These are phyloP conservation scores for Ambastaia sidthimunki DNA, from an alignment of 2,797 vertebrate species.

Conservation along the genomic window DNA sequence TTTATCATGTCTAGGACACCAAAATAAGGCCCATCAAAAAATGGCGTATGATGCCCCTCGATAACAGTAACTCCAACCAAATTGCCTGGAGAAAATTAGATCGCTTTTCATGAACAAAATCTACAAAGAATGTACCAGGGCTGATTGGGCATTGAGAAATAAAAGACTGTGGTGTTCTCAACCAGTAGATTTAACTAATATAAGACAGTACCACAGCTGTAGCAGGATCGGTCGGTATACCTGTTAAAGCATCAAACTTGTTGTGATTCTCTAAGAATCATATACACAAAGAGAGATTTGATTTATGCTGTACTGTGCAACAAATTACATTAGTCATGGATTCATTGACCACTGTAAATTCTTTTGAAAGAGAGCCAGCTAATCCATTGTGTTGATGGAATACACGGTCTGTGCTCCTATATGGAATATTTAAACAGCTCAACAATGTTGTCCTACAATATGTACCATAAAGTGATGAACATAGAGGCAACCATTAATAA, in stretches of 20 bases:
- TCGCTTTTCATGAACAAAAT: too few species aligned
- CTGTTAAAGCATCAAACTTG: not conserved
- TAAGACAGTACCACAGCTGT: not conserved
- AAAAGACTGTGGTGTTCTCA: not conserved
- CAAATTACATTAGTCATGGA: conserved; percentile 6
- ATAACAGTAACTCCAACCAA: too few species aligned
- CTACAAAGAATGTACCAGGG: too few species aligned
- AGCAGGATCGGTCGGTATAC: not conserved
- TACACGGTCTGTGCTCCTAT: not conserved
- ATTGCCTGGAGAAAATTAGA: too few species aligned
- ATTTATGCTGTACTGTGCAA: conserved; percentile 4
- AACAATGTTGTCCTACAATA: not conserved
- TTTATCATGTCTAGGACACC: too few species aligned
- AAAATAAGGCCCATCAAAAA: too few species aligned
- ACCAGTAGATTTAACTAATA: not conserved
- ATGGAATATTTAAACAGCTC: not conserved
- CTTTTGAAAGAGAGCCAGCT: conserved; percentile 25
- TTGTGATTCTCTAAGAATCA: conserved; percentile 8
- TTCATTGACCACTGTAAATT: not conserved
- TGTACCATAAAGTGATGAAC: not conserved
- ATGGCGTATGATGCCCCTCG: too few species aligned
- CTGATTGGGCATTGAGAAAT: not conserved
- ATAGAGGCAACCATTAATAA: conserved; percentile 14
- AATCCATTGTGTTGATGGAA: conserved; percentile 24
- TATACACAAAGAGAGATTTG: not conserved